Evolutionary conservation across 1,140 invertebrate genomes (phyloP), one percentile per base, ranked within the genome.

Genomic region (Brachionus paranguensis): DNA sequence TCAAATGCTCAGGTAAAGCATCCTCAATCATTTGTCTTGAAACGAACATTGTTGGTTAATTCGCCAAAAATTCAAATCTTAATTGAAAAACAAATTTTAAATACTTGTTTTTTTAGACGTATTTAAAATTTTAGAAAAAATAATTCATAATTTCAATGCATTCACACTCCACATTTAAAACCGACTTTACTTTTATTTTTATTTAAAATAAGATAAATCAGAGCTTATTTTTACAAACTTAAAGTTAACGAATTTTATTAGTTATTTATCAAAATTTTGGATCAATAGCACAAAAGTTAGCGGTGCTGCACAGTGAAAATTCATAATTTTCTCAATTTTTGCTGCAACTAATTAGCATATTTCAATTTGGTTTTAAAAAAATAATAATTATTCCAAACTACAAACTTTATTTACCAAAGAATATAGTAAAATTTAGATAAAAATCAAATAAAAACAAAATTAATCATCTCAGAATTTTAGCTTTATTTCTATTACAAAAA

Each of bases 331-430:
- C 8, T 4, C 27, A 64, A 29, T 14, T 70, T 74, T 74, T 74
- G 14, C n/a, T 45, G 8, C 41, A 74, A 43, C 17, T 74, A 11
- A 74, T 74, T 74, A 74, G 41, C 70, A 74, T 74, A 72, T 72
- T 72, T 74, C 41, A 43, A 74, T 43, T 60, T 20, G n/a, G 53
- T 60, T 60, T 17, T 24, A 60, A 60, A 24, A 14, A 70, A 70
- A 37, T 24, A 24, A 24, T 3, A 68, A 12, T 29, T 41, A 14
- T 70, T n/a, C 12, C 65, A 12, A 14, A 37, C 11, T 70, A 33
- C 65, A 37, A 70, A 17, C 10, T 70, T 70, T 70, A 37, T 60
- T 60, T 60, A 60, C 53, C 53, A 24, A n/a, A 14, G 47, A 53
- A 14, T 14, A 53, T n/a, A n/a, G 47, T 24, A 27, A 60, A 20